Evolutionary conservation across 2,797 vertebrate species (phyloP), one percentile per base, ranked within the genome.

Genomic region (Streptopelia turtur): DNA sequence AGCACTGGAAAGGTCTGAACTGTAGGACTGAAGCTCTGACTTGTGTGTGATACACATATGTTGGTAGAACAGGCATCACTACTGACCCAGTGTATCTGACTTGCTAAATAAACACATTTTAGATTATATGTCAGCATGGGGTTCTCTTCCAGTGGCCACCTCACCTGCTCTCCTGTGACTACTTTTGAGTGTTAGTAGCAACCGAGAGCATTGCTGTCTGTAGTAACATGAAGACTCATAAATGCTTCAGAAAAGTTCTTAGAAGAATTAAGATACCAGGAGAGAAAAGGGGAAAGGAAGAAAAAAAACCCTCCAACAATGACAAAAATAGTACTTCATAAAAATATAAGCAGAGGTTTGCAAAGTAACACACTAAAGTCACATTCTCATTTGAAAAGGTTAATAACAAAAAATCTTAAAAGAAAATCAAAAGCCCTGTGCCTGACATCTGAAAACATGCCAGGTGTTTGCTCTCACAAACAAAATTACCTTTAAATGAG

Each of bases 31-130:
- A 60, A 57, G 89, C 15, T 88, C 60, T 49, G 1, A 33, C 24
- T 50, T 61, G 39, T 4, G 9, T 18, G 5, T 10, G 10, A 33
- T 6, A 14, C 0, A 0, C 0, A 0, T 0, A 2, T 31, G 27
- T 27, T 11, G 23, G 22, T 31, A 64, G 12, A 65, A 76, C 1
- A 86, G 30, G 50, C 77, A 63, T 31, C 3, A 0, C 24, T 7
- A 0, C 1, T 31, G 28, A 53, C 5, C 31, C 35, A 11, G 5
- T 15, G 18, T 3, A 74, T 22, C 37, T 60, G 25, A 47, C 31
- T 71, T 53, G 37, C 4, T 41, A 81, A 53, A 39, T 20, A 83
- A 59, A 41, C 17, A 8, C 3, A 11, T 37, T 66, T 63, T 5
- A 23, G 24, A 23, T 47, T 11, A 11, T 14, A 33, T 2, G 5